phyloP scores from a whole-genome alignment of 2,797 vertebrate species.

The Propithecus deckenii region DNA sequence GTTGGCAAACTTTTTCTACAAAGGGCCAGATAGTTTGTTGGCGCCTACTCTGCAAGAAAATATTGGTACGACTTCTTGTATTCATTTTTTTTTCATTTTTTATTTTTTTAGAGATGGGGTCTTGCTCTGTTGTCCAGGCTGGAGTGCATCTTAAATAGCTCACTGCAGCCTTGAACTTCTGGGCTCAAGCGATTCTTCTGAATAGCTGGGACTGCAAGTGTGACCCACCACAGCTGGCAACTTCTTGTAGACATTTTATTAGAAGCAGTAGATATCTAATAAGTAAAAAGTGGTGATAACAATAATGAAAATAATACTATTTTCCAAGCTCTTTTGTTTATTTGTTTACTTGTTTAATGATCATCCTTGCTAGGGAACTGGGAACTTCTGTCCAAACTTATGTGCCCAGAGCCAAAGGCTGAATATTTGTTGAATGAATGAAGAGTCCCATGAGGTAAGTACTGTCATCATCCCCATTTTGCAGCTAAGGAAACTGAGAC shows the following conservation, averaged over 20 bases:
- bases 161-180: too few relatives aligned
- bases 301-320: neutral
- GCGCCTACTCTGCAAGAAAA: neutral
- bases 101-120: too few relatives aligned
- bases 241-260: neutral
- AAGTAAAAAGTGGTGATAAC: neutral
- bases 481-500: neutral
- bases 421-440: neutral
- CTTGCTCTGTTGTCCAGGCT: too few relatives aligned
- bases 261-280: neutral
- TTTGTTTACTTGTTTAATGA: neutral
- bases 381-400: neutral
- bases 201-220: too few relatives aligned
- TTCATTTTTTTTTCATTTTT: neutral
- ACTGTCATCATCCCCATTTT: neutral
- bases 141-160: too few relatives aligned
- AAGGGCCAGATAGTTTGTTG: neutral
- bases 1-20: neutral
- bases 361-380: neutral
- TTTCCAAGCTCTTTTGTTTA: neutral
- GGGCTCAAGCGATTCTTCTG: too few relatives aligned
- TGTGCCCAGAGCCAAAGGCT: neutral
- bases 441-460: neutral
- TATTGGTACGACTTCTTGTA: neutral
- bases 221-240: too few relatives aligned